These are phyloP conservation scores for Bombyx mori DNA, from an alignment of 1,140 invertebrate genomes.

Conservation along the genomic window DNA sequence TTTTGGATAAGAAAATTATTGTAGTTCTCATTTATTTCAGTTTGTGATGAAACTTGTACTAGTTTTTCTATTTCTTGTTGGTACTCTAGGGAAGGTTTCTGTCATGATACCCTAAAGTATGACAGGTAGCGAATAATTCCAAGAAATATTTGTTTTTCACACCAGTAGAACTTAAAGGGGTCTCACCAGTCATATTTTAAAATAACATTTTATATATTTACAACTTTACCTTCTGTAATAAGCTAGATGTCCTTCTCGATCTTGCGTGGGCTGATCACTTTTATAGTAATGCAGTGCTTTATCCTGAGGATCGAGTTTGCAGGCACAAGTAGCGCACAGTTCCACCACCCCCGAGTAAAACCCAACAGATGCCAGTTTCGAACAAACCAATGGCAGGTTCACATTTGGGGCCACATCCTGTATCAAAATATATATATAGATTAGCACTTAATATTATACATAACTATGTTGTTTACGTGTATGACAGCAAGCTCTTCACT, in stretches of 20 bases:
- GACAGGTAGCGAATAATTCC: too few species aligned
- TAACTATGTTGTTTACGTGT: background rate
- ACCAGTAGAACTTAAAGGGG: too few species aligned
- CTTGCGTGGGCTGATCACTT: conserved; percentile 82
- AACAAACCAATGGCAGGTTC: conserved; percentile 84
- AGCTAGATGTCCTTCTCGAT: conserved; percentile 81
- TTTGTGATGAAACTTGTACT: too few species aligned
- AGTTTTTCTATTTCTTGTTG: too few species aligned
- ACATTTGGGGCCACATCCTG: conserved; percentile 83
- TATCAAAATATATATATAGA: conserved; percentile 11
- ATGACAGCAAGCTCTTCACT: conserved; percentile 10
- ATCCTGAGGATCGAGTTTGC: conserved; percentile 89
- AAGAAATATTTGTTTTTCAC: too few species aligned
- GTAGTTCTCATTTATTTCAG: too few species aligned
- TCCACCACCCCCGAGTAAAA: conserved; percentile 93
- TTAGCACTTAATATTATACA: background rate
- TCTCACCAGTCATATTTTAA: background rate
- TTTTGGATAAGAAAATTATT: too few species aligned
- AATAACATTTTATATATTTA: background rate
- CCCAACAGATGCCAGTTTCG: conserved; percentile 80
- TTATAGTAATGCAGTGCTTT: conserved; percentile 91
- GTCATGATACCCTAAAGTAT: too few species aligned
- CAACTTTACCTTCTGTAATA: conserved; percentile 75
- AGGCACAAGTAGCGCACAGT: conserved; percentile 86
- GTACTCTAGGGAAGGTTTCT: too few species aligned